Evolutionary conservation across 1,140 invertebrate genomes (phyloP).

Genomic region (Nilaparvata lugens): DNA sequence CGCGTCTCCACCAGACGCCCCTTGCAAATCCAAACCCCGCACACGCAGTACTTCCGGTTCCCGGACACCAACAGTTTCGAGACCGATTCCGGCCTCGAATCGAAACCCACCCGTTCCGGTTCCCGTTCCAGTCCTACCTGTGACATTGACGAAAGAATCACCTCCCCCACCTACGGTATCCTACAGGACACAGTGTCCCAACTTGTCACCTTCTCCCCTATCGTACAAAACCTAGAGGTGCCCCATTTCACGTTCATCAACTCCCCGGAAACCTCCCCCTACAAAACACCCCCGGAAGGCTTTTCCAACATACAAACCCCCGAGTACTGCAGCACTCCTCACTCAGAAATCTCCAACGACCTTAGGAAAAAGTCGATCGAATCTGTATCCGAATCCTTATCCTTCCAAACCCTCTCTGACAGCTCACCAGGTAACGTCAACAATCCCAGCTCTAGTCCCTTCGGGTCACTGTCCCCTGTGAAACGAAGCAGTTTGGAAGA

Average conservation of each 20-base stretch:
- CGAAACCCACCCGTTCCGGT: background rate
- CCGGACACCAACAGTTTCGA: conserved; percentile 1
- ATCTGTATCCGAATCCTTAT: conserved; percentile 14
- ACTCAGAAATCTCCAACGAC: conserved; percentile 2
- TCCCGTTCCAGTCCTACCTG: background rate
- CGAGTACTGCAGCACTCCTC: conserved; percentile 12
- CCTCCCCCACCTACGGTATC: conserved; percentile 13
- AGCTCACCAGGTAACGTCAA: conserved; percentile 12
- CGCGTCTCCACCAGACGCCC: conserved; percentile 13
- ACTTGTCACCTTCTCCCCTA: conserved; percentile 14
- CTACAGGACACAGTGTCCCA: conserved; percentile 18
- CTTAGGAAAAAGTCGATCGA: conserved; percentile 6
- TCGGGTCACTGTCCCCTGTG: background rate
- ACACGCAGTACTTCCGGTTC: conserved; percentile 9
- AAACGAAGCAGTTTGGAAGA: background rate
- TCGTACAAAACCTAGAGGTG: background rate
- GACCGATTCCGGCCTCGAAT: background rate
- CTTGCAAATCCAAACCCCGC: conserved; percentile 11
- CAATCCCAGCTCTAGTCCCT: background rate
- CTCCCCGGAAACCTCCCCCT: conserved; percentile 10
- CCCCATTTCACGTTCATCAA: conserved; percentile 1
- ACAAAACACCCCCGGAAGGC: conserved; percentile 19
- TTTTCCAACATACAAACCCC: conserved; percentile 10
- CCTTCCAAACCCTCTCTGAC: conserved; percentile 19
- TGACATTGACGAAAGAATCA: conserved; percentile 7